Evolutionary conservation across 2,797 vertebrate species (phyloP).

Genomic region (Pitangus sulphuratus): DNA sequence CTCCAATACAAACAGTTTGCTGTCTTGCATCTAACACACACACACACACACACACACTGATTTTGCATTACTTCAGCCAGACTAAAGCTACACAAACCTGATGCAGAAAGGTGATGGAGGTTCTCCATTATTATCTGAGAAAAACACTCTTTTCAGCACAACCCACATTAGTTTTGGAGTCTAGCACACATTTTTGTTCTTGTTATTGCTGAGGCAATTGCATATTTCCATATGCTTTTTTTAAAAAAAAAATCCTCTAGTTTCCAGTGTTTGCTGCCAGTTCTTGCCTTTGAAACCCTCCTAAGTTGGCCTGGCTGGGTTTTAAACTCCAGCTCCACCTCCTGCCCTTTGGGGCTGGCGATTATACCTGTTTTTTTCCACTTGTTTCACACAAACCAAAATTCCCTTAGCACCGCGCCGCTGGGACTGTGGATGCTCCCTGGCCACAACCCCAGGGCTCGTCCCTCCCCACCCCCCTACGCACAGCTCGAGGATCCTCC

Average conservation of each 20-base stretch:
- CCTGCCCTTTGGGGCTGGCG: neutral
- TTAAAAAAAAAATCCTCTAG: neutral
- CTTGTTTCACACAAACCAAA: rapidly evolving
- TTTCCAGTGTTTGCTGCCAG: neutral
- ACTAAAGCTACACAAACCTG: neutral
- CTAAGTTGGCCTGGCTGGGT: neutral
- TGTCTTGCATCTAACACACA: neutral
- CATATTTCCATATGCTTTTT: neutral
- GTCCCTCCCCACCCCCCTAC: neutral
- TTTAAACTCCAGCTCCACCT: neutral
- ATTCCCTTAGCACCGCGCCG: neutral
- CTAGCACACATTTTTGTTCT: neutral
- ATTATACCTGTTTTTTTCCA: neutral
- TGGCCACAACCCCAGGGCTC: neutral
- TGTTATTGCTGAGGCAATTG: neutral
- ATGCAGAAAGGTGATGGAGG: neutral
- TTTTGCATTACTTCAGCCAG: neutral
- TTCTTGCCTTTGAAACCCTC: neutral
- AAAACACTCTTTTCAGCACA: neutral
- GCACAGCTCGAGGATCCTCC: neutral
- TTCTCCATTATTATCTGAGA: neutral
- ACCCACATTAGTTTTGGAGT: neutral
- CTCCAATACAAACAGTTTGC: rapidly evolving
- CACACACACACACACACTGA: neutral
- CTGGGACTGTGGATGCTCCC: rapidly evolving